Conservation (phyloP, 2,888 invertebrate species). For the Aphodius sticticus region DNA sequence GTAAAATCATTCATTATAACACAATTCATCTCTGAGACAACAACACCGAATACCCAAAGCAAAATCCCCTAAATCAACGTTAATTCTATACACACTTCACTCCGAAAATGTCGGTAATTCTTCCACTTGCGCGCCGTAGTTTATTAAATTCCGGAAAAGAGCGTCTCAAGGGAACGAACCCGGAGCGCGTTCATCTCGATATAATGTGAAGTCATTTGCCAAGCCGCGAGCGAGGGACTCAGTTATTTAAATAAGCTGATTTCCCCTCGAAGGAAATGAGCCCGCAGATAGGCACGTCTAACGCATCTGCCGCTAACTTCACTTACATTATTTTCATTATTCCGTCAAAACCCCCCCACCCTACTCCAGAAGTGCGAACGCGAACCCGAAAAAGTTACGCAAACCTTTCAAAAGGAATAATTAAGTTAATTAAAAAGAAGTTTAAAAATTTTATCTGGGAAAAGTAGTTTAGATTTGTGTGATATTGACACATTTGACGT, state of each 20-base stretch:
- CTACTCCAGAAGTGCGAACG: no score
- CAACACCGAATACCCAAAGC: background rate
- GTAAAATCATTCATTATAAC: no score
- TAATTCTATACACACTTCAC: background rate
- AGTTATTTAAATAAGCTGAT: conserved; percentile 49
- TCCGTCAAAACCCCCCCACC: background rate
- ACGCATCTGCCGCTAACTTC: background rate
- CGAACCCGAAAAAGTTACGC: no score
- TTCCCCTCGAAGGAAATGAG: conserved; percentile 38
- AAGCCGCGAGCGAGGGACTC: conserved; percentile 34
- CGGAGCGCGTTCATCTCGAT: conserved; percentile 45
- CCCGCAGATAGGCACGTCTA: background rate
- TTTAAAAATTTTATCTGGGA: no score
- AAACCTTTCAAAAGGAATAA: no score
- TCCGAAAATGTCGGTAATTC: background rate
- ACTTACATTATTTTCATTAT: background rate
- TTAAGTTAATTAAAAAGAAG: no score
- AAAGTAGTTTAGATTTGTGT: no score
- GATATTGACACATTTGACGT: no score
- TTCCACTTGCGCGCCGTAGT: background rate
- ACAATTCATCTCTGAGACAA: background rate
- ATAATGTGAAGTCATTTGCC: conserved; percentile 51
- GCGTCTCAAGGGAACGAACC: background rate
- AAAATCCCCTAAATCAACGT: background rate
- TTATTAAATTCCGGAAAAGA: background rate